Evolutionary conservation across 2,113 vertebrate species (phyloP).

Genomic region (Xiphophorus hellerii): DNA sequence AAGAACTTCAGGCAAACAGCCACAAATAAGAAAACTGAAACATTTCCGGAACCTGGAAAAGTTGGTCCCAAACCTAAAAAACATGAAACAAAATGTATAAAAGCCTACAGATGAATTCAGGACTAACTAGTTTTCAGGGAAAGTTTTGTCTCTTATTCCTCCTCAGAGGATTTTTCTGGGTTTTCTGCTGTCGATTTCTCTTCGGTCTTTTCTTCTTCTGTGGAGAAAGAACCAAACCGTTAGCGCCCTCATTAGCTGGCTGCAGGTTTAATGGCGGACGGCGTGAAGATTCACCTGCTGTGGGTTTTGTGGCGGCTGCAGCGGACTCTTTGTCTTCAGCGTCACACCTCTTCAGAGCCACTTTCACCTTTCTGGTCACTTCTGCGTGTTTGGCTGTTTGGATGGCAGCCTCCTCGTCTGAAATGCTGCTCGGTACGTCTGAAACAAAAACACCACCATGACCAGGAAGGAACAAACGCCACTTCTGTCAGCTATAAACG

Average conservation of each 20-base stretch:
- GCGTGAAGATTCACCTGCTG: constrained; percentile 23
- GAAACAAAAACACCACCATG: background rate
- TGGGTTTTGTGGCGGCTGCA: constrained; percentile 1
- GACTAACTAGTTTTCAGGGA: constrained; percentile 5
- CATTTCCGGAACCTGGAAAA: constrained; percentile 16
- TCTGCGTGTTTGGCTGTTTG: constrained; percentile 34
- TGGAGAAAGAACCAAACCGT: constrained; percentile 8
- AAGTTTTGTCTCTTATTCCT: constrained; percentile 15
- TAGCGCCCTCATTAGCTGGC: background rate
- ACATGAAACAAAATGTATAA: constrained; percentile 40
- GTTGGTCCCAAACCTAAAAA: constrained; percentile 35
- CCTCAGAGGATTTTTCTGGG: constrained; percentile 30
- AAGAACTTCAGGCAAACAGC: constrained; percentile 4
- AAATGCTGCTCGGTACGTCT: constrained; percentile 28
- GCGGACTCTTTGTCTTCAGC: background rate
- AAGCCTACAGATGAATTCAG: constrained; percentile 13
- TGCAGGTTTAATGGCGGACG: rapidly evolving
- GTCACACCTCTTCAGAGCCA: constrained; percentile 63
- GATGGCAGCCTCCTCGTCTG: constrained; percentile 39
- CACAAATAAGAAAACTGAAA: constrained; percentile 21
- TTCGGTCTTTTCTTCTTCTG: background rate
- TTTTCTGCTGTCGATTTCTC: background rate
- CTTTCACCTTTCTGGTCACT: constrained; percentile 58
- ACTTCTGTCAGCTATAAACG: too few relatives aligned
- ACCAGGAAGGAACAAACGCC: background rate